phyloP scores from a whole-genome alignment of 1,140 invertebrate genomes.

The Yoshiicerus persimilis region DNA sequence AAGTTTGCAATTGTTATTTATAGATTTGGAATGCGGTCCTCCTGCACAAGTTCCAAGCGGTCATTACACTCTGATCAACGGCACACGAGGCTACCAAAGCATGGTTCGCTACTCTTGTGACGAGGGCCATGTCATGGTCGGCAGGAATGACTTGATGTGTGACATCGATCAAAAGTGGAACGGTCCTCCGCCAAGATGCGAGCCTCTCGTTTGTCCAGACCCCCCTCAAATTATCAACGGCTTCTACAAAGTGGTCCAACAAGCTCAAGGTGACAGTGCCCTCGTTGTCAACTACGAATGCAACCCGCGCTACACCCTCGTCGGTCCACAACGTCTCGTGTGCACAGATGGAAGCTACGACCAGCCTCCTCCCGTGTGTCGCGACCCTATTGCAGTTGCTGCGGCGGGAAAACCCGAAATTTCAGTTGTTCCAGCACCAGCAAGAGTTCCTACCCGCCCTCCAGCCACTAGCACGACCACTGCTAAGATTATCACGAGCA shows the following conservation, averaged over 20 bases:
- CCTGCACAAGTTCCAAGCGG: slow-evolving; percentile 84
- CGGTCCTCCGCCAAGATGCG: slow-evolving; percentile 75
- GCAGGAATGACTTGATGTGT: slow-evolving; percentile 77
- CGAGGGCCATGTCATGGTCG: slow-evolving; percentile 79
- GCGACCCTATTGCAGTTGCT: slow-evolving; percentile 38
- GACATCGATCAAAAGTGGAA: slow-evolving; percentile 93
- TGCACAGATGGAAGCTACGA: slow-evolving; percentile 81
- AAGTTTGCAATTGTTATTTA: slow-evolving; percentile 40
- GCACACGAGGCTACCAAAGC: slow-evolving; percentile 78
- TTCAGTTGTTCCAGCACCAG: slow-evolving; percentile 48
- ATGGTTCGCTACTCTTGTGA: slow-evolving; percentile 81
- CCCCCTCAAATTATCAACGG: slow-evolving; percentile 73
- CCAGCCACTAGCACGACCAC: slow-evolving; percentile 8
- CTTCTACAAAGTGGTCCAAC: slow-evolving; percentile 62
- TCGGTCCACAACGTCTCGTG: slow-evolving; percentile 67
- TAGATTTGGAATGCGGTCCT: slow-evolving; percentile 85
- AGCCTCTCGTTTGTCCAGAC: slow-evolving; percentile 52
- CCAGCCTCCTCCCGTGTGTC: slow-evolving; percentile 63
- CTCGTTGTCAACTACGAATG: slow-evolving; percentile 74
- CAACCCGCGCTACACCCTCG: slow-evolving; percentile 65
- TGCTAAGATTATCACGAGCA: background rate
- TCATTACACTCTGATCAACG: slow-evolving; percentile 76
- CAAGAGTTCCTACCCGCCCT: slow-evolving; percentile 48
- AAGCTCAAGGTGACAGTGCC: slow-evolving; percentile 62
- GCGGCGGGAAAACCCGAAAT: background rate